A percentile compares a stretch with the other conserved stretches of the same genome.
Evolutionary conservation across 2,113 vertebrate species (phyloP).

Genomic region (Xiphophorus maculatus): DNA sequence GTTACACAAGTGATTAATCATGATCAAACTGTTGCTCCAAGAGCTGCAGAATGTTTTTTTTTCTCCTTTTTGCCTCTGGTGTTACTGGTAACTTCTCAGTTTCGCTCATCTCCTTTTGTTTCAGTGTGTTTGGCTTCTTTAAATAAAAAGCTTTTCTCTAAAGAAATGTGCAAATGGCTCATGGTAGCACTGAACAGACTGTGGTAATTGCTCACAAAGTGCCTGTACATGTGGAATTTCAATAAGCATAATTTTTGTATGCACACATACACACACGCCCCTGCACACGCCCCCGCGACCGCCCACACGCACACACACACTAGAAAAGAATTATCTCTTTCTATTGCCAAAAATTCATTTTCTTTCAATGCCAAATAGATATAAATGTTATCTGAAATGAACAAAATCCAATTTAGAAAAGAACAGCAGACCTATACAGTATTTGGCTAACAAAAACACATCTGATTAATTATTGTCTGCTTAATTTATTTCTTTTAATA

Average conservation of each 20-base stretch:
- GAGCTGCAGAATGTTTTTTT: not conserved
- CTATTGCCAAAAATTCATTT: slow-evolving; percentile 41
- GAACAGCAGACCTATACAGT: slow-evolving; percentile 33
- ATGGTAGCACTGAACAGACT: slow-evolving; percentile 33
- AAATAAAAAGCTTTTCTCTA: slow-evolving; percentile 46
- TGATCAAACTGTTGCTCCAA: not conserved
- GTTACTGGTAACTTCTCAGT: slow-evolving; percentile 8
- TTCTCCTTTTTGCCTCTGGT: not conserved
- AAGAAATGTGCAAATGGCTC: slow-evolving; percentile 44
- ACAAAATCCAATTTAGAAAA: slow-evolving; percentile 46
- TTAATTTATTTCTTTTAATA: slow-evolving; percentile 23
- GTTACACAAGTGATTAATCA: not conserved
- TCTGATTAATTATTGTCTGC: slow-evolving; percentile 28
- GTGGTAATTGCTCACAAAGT: slow-evolving; percentile 26
- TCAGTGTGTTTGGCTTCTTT: slow-evolving; percentile 16
- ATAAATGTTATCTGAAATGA: slow-evolving; percentile 39
- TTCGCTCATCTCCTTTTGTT: not conserved
- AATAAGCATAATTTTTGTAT: slow-evolving; percentile 23
- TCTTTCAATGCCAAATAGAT: slow-evolving; percentile 27
- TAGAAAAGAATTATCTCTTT: slow-evolving; percentile 6
- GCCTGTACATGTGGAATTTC: slow-evolving; percentile 47
- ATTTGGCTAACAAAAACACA: slow-evolving; percentile 23
- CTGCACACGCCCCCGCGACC: not conserved
- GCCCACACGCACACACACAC: not conserved
- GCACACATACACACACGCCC: not conserved